Evolutionary conservation across 2,113 vertebrate species (phyloP).

Genomic region (Hyaena hyaena): DNA sequence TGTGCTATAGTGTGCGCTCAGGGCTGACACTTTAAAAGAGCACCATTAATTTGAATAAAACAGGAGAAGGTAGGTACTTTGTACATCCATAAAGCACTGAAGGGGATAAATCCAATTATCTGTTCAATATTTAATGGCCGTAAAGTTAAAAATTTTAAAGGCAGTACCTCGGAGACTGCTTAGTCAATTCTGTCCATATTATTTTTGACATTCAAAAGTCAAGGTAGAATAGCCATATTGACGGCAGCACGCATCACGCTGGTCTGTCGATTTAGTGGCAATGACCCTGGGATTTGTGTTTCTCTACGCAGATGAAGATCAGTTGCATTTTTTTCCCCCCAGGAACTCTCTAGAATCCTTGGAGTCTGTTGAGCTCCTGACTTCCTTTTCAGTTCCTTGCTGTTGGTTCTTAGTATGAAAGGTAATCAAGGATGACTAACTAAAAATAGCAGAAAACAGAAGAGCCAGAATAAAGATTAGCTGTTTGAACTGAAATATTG

Average conservation of each 20-base stretch:
- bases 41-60: conserved; percentile 24
- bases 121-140: conserved; percentile 65
- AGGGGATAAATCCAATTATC: conserved; percentile 59
- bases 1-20: neutral
- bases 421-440: neutral
- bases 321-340: neutral
- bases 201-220: conserved; percentile 81
- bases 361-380: neutral
- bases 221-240: conserved; percentile 72
- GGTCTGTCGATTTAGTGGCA: neutral
- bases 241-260: neutral
- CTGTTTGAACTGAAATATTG: neutral
- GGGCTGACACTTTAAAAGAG: conserved; percentile 49
- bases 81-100: conserved; percentile 60
- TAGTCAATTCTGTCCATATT: conserved; percentile 80
- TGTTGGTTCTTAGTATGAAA: conserved; percentile 35
- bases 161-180: conserved; percentile 77
- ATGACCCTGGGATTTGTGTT: conserved; percentile 47
- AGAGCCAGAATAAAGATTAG: conserved; percentile 40
- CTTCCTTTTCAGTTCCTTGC: neutral
- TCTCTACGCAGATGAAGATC: conserved; percentile 15
- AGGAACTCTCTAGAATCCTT: neutral
- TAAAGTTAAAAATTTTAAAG: conserved; percentile 74
- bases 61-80: conserved; percentile 67
- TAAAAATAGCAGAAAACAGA: neutral